These are phyloP conservation scores for Trachelus tabidus DNA, from an alignment of 2,888 invertebrate species.

Conservation along the genomic window DNA sequence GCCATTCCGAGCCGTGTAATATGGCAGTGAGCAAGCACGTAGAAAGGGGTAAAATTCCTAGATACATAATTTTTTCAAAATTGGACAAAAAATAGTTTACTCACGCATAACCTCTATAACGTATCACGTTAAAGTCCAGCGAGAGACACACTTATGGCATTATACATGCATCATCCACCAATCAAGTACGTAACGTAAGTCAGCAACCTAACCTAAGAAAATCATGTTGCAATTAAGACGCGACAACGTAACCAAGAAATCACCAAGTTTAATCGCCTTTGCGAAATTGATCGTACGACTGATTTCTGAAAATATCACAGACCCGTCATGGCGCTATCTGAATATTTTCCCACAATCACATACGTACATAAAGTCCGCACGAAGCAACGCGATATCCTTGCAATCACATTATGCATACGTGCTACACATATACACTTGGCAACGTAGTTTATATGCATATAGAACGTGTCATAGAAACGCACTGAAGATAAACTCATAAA, in stretches of 20 bases:
- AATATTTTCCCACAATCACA: conserved; percentile 1
- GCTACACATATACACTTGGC: not conserved
- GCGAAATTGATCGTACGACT: conserved; percentile 16
- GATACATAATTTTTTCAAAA: too few species aligned
- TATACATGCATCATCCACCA: too few species aligned
- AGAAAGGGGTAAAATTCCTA: not conserved
- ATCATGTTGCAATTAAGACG: conserved; percentile 11
- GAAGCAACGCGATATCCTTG: not conserved
- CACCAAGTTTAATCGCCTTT: conserved; percentile 20
- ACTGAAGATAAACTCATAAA: not conserved
- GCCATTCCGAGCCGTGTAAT: not conserved
- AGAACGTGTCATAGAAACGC: not conserved
- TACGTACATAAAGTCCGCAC: not conserved
- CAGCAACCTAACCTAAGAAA: not conserved
- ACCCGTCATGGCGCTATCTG: not conserved
- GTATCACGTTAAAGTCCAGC: too few species aligned
- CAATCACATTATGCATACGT: not conserved
- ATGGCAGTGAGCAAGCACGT: not conserved
- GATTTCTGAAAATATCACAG: not conserved
- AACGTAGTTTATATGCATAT: not conserved
- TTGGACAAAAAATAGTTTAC: too few species aligned
- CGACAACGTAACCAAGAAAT: conserved; percentile 13
- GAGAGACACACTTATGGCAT: too few species aligned
- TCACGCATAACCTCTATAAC: too few species aligned
- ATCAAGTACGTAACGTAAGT: not conserved